Percentiles rank a stretch among this genome's conserved stretches.
Conservation (phyloP, 2,888 invertebrate species). For the Phyto melanocephala region DNA sequence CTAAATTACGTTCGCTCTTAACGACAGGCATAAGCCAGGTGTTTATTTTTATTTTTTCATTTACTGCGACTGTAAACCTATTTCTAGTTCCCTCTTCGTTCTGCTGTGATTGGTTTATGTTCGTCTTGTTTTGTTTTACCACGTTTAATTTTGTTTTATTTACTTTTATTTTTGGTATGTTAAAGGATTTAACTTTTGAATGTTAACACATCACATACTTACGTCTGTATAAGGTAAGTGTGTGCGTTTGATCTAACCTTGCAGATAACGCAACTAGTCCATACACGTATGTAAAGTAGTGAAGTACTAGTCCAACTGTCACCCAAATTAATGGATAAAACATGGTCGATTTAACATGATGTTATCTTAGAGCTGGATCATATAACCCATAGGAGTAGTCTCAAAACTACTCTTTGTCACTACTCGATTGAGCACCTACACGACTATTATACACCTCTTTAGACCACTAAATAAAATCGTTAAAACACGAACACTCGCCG, state of each 20-base stretch:
- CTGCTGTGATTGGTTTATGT: slow-evolving; percentile 6
- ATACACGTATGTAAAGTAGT: no score
- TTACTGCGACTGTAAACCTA: neutral
- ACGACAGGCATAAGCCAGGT: neutral
- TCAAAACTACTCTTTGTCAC: no score
- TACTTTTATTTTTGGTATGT: neutral
- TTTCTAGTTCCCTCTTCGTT: slow-evolving; percentile 5
- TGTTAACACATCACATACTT: slow-evolving; percentile 43
- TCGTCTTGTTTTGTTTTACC: slow-evolving; percentile 1
- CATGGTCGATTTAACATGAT: no score
- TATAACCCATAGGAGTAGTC: no score
- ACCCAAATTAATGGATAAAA: no score
- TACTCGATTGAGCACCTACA: no score
- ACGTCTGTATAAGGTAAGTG: neutral
- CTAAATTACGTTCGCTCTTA: slow-evolving; percentile 17
- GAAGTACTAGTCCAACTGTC: no score
- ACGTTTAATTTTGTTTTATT: neutral
- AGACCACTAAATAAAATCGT: no score
- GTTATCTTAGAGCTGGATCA: no score
- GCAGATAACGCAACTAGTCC: no score
- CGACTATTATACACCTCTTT: no score
- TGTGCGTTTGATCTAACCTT: neutral
- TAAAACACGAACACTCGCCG: no score
- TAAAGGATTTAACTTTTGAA: slow-evolving; percentile 39
- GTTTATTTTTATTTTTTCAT: neutral